Evolutionary conservation across 2,888 invertebrate species (phyloP).

Genomic region (Watsonalla binaria): DNA sequence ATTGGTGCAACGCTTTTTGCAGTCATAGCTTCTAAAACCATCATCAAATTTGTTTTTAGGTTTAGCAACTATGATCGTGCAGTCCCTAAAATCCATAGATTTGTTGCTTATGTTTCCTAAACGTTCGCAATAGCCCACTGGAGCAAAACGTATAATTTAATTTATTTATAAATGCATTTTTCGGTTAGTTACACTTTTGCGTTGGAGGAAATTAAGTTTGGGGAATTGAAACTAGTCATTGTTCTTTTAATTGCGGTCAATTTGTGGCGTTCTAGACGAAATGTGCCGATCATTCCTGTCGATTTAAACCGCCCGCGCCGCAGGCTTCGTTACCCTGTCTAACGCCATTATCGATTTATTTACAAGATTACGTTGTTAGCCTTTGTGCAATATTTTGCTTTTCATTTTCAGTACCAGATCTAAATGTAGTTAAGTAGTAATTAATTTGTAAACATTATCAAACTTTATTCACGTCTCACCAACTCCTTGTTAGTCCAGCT

Average conservation of each 20-base stretch:
- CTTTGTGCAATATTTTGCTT: background rate
- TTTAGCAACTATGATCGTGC: too few species aligned
- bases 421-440: too few species aligned
- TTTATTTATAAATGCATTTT: constrained; percentile 55
- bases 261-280: constrained; percentile 74
- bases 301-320: constrained; percentile 21
- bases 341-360: constrained; percentile 12
- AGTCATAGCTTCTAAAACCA: too few species aligned
- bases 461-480: too few species aligned
- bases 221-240: constrained; percentile 76
- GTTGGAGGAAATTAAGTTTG: constrained; percentile 74
- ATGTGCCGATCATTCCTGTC: constrained; percentile 67
- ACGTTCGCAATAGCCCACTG: constrained; percentile 16
- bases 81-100: too few species aligned
- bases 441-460: too few species aligned
- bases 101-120: background rate
- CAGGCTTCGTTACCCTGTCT: constrained; percentile 19
- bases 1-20: too few species aligned
- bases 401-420: too few species aligned
- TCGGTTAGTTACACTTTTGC: constrained; percentile 65
- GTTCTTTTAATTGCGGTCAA: constrained; percentile 77
- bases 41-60: too few species aligned
- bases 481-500: too few species aligned
- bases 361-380: background rate
- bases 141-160: constrained; percentile 14